Evolutionary conservation across 2,797 vertebrate species (phyloP), one percentile per base, ranked within the genome.

Genomic region (Sarcophilus harrisii): DNA sequence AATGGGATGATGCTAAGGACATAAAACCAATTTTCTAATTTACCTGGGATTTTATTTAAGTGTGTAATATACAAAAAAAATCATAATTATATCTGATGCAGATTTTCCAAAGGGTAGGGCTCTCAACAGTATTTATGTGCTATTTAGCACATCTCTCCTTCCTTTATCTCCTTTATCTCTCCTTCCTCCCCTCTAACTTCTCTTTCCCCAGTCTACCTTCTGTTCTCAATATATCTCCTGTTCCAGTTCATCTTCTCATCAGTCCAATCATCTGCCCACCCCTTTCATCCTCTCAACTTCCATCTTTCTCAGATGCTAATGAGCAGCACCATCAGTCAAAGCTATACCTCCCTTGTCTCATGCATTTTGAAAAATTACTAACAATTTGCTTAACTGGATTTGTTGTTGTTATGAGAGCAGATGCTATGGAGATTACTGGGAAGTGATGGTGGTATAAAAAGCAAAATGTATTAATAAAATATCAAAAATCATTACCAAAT

Each of bases 91-190:
- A n/a, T 1, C 9, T n/a, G 87, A 54, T 55, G 18, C 2, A 10
- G 14, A 8, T 5, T 92, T 16, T 0, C 29, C 49, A 29, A 58
- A 9, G 92, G 3, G 0, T 18, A 1, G 66, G 28, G 21, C 8
- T 13, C 52, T 38, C 57, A 3, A 29, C 58, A 30, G 9, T n/a
- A 52, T 49, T 5, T 73, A 0, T 10, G 5, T 0, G 5, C 38
- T 6, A 8, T 10, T n/a, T 58, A 16, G 57, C 59, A 38, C 5
- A 30, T 13, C 29, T 57, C 12, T 6, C 12, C 14, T 30, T 49
- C 29, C 58, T 38, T 89, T 11, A 6, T 27, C 49, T 38, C 90
- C 13, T 55, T 59, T 1, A 12, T 18, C 87, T 62, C n/a, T 62
- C n/a, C 52, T 66, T 5, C 11, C 27, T 66, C n/a, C 55, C 0